Conservation (phyloP, 30 jellyfish, hydroid and myxozoan genomes). For the Chrysaora quinquecirrha region DNA sequence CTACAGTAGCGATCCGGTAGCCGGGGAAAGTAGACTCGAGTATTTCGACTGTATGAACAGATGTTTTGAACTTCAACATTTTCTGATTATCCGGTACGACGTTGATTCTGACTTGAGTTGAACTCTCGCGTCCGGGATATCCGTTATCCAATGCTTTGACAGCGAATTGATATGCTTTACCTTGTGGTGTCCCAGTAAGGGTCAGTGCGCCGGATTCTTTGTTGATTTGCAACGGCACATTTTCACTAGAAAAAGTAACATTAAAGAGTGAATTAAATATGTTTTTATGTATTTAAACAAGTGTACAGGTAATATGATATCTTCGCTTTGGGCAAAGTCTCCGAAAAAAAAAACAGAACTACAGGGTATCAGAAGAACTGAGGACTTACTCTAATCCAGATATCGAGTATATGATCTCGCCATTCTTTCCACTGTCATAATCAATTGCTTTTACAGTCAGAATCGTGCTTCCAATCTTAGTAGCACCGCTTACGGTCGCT, state of each 20-base stretch:
- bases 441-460: conserved; percentile 82
- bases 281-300: too few relatives aligned
- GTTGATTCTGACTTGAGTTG: conserved; percentile 65
- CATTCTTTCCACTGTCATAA: conserved; percentile 84
- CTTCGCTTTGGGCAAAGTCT: too few relatives aligned
- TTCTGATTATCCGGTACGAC: conserved; percentile 58
- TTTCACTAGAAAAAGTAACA: conserved; percentile 47
- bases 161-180: conserved; percentile 84
- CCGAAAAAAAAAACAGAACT: too few relatives aligned
- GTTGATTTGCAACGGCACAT: conserved; percentile 72
- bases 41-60: conserved; percentile 32
- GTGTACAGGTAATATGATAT: too few relatives aligned
- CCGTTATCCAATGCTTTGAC: conserved; percentile 97
- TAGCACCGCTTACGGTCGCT: conserved; percentile 69
- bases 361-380: too few relatives aligned
- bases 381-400: conserved; percentile 83
- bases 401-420: conserved; percentile 80
- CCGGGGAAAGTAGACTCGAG: conserved; percentile 77
- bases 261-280: too few relatives aligned
- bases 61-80: conserved; percentile 36
- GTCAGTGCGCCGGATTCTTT: conserved; percentile 72
- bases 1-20: conserved; percentile 33
- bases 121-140: conserved; percentile 83
- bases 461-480: conserved; percentile 62
- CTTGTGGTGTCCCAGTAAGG: conserved; percentile 79